Percentiles rank a stretch among this genome's conserved stretches.
Evolutionary conservation across 1,140 invertebrate genomes (phyloP).

Genomic region (Dreissena polymorpha): DNA sequence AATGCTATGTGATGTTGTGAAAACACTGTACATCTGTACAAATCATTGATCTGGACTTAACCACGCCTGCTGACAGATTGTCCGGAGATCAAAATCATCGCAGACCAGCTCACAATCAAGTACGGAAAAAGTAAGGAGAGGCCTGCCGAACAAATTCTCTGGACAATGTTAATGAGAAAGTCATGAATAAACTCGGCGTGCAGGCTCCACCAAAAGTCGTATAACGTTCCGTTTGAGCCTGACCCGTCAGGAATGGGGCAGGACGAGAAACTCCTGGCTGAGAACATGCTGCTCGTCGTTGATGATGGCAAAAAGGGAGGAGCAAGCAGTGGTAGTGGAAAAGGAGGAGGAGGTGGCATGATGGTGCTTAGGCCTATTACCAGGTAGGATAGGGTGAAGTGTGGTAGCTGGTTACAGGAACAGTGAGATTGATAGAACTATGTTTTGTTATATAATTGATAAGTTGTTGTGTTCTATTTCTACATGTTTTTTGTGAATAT

Average conservation of each 20-base stretch:
- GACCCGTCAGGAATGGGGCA: slow-evolving; percentile 87
- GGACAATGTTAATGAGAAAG: slow-evolving; percentile 93
- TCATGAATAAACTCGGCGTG: slow-evolving; percentile 97
- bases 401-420: too few species aligned
- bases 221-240: slow-evolving; percentile 77
- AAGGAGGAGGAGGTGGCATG: slow-evolving; percentile 78
- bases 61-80: slow-evolving; percentile 84
- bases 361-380: background rate
- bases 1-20: too few species aligned
- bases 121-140: slow-evolving; percentile 94
- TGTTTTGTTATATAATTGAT: too few species aligned
- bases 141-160: slow-evolving; percentile 75
- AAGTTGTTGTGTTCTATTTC: too few species aligned
- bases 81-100: slow-evolving; percentile 92
- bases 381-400: too few species aligned
- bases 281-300: slow-evolving; percentile 90
- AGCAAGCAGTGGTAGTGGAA: slow-evolving; percentile 66
- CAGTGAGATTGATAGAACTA: too few species aligned
- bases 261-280: slow-evolving; percentile 84
- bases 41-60: slow-evolving; percentile 98
- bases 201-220: slow-evolving; percentile 97
- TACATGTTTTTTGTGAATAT: too few species aligned
- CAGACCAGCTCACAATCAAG: slow-evolving; percentile 93
- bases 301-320: slow-evolving; percentile 68
- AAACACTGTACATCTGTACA: too few species aligned